Evolutionary conservation across 2,888 invertebrate species (phyloP).

Genomic region (Abrostola tripartita): DNA sequence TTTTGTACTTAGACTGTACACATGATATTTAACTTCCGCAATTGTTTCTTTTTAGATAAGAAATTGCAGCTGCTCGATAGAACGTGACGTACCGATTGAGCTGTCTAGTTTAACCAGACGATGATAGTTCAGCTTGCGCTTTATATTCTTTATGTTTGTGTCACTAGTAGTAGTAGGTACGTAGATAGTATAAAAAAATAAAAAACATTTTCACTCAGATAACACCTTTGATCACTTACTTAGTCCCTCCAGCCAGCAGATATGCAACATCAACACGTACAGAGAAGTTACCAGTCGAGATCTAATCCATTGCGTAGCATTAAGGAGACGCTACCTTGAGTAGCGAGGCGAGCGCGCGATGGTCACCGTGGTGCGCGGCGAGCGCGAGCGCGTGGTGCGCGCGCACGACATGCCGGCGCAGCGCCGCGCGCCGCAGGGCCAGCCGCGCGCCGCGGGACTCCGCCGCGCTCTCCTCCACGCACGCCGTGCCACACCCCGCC

Average conservation of each 20-base stretch:
- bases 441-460: conserved; percentile 79
- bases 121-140: no score
- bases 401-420: conserved; percentile 78
- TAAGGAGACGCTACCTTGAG: conserved; percentile 69
- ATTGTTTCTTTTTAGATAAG: background rate
- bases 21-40: background rate
- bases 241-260: background rate
- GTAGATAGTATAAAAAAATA: no score
- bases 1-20: background rate
- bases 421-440: conserved; percentile 78
- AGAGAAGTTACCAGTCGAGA: conserved; percentile 9
- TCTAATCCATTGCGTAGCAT: conserved; percentile 27
- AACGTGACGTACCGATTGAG: no score
- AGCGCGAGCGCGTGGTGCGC: conserved; percentile 71
- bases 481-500: conserved; percentile 73
- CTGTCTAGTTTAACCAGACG: no score
- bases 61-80: background rate
- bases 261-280: conserved; percentile 15
- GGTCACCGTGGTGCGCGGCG: conserved; percentile 63
- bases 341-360: conserved; percentile 69
- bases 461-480: conserved; percentile 79
- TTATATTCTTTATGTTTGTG: no score
- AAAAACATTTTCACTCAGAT: background rate
- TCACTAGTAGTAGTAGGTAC: no score
- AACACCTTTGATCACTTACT: background rate